These are phyloP conservation scores for Ailurus styani DNA, from an alignment of 2,113 vertebrate genomes.

Conservation along the genomic window DNA sequence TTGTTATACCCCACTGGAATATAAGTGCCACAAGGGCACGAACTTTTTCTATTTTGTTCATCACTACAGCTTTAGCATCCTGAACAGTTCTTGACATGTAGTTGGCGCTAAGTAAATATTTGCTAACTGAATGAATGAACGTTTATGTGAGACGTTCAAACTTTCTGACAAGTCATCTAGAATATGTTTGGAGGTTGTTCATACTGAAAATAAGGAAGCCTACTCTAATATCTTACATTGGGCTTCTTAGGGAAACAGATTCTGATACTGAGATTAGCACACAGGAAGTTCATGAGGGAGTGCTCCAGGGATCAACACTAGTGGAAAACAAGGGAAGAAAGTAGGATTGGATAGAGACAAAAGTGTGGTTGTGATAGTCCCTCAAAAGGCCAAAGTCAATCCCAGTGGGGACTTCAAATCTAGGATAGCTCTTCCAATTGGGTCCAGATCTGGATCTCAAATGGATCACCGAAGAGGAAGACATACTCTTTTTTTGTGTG, in stretches of 20 bases:
- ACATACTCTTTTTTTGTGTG: not conserved
- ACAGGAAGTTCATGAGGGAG: not conserved
- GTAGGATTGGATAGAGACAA: not conserved
- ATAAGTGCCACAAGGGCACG: not conserved
- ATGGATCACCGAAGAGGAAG: not conserved
- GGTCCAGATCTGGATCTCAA: not conserved
- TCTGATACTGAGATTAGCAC: not conserved
- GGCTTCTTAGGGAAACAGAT: not conserved
- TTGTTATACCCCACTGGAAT: not conserved
- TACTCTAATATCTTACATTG: not conserved
- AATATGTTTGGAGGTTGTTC: not conserved
- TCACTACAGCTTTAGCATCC: not conserved
- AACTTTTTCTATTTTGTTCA: not conserved
- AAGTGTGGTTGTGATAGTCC: not conserved
- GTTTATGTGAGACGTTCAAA: not conserved
- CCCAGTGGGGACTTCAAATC: not conserved
- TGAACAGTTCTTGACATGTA: not conserved
- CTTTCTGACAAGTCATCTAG: not conserved
- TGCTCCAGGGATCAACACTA: not conserved
- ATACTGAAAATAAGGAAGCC: not conserved
- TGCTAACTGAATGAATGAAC: not conserved
- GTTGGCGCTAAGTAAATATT: not conserved
- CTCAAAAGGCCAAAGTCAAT: not conserved
- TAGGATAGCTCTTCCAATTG: not conserved
- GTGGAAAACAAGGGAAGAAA: not conserved